Evolutionary conservation across 30 jellyfish, hydroid and myxozoan species (phyloP).

Genomic region (Chironex yamaguchii): DNA sequence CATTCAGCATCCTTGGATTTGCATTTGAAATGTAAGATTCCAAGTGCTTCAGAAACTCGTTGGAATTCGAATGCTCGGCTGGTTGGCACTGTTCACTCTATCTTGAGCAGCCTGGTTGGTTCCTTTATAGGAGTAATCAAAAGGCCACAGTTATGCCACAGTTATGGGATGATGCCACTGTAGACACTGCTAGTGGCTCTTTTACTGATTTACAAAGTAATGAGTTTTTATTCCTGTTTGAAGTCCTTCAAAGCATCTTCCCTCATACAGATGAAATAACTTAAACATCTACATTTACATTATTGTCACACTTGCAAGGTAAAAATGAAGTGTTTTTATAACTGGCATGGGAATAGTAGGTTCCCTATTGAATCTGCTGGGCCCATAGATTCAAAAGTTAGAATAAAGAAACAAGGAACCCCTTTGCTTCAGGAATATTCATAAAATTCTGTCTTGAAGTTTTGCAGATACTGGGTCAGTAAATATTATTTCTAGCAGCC

Average conservation of each 20-base stretch:
- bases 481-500: too few relatives aligned
- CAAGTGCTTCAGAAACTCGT: conserved; percentile 23
- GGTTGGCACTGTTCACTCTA: conserved; percentile 40
- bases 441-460: too few relatives aligned
- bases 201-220: background rate
- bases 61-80: conserved; percentile 55
- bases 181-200: conserved; percentile 43
- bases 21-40: background rate
- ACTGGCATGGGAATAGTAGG: too few relatives aligned
- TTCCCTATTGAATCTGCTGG: too few relatives aligned
- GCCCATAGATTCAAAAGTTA: too few relatives aligned
- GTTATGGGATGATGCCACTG: conserved; percentile 39
- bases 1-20: background rate
- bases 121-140: conserved; percentile 11
- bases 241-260: conserved; percentile 28
- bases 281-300: too few relatives aligned
- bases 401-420: too few relatives aligned
- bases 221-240: conserved; percentile 29
- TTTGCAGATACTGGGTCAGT: too few relatives aligned
- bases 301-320: too few relatives aligned
- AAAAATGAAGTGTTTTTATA: too few relatives aligned
- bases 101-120: conserved; percentile 9
- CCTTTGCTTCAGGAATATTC: too few relatives aligned
- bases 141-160: conserved; percentile 30
- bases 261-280: conserved; percentile 59